These are phyloP conservation scores for Venustoraphidia nigricollis DNA, from an alignment of 2,888 invertebrate genomes.

Conservation along the genomic window DNA sequence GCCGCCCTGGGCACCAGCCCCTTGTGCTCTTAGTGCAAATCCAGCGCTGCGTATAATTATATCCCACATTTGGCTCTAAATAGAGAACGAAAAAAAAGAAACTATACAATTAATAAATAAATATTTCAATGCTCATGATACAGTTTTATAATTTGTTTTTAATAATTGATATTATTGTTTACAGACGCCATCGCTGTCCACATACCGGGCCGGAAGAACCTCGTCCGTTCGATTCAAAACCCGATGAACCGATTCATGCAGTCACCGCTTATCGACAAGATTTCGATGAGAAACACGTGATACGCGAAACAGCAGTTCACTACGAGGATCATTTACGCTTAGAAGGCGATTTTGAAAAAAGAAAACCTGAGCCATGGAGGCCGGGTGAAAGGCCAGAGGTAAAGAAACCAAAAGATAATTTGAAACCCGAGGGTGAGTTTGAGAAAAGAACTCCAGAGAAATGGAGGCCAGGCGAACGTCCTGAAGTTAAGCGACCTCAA, in stretches of 20 bases:
- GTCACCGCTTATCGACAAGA: conserved; percentile 46
- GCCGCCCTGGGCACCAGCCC: too few relatives aligned
- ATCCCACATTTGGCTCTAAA: too few relatives aligned
- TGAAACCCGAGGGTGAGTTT: conserved; percentile 27
- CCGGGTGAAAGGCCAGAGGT: conserved; percentile 27
- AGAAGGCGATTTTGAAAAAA: conserved; percentile 46
- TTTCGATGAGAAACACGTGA: conserved; percentile 49
- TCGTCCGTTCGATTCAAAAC: conserved; percentile 33
- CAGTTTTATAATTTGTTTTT: too few relatives aligned
- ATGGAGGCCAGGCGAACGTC: conserved; percentile 31
- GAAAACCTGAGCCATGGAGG: conserved; percentile 30
- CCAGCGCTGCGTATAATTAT: too few relatives aligned
- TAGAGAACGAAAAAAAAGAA: too few relatives aligned
- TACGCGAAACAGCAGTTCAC: conserved; percentile 31
- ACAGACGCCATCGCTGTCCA: conserved; percentile 71
- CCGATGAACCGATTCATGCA: conserved; percentile 16
- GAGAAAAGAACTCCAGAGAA: conserved; percentile 18
- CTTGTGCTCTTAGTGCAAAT: too few relatives aligned
- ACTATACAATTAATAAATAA: too few relatives aligned
- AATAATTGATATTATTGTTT: conserved; percentile 18
- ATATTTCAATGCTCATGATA: too few relatives aligned
- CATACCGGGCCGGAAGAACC: conserved; percentile 45
- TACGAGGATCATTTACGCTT: conserved; percentile 55
- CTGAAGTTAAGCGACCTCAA: conserved; percentile 31
- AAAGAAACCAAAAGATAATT: conserved; percentile 26